A percentile compares a stretch with the other conserved stretches of the same genome.
These are phyloP conservation scores for Cheirogaleus major DNA, from an alignment of 2,797 vertebrate genomes.

Conservation along the genomic window DNA sequence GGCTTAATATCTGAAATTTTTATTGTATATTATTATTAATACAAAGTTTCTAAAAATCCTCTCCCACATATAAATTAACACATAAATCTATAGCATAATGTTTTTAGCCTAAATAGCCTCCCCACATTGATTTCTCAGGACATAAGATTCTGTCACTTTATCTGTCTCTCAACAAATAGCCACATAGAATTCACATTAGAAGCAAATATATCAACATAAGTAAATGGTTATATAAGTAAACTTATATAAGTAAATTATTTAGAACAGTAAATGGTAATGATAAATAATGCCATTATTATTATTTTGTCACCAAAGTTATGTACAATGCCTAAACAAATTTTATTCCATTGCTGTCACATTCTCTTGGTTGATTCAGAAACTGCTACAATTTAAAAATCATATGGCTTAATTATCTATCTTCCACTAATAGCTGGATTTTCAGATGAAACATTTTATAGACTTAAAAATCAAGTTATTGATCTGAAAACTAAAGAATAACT, in stretches of 20 bases:
- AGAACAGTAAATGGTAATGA: neutral
- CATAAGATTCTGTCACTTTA: neutral
- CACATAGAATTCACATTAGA: neutral
- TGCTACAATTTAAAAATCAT: neutral
- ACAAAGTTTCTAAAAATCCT: neutral
- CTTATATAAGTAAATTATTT: neutral
- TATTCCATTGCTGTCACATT: neutral
- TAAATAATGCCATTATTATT: neutral
- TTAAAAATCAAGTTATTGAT: neutral
- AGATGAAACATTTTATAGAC: neutral
- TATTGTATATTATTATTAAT: neutral
- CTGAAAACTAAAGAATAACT: neutral
- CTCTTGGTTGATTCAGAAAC: neutral
- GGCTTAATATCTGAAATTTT: neutral
- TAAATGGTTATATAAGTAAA: neutral
- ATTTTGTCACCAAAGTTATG: neutral
- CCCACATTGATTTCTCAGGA: neutral
- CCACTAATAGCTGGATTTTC: neutral
- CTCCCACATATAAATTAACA: neutral
- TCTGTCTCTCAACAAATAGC: neutral
- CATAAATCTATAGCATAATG: neutral
- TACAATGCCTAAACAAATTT: neutral
- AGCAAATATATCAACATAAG: neutral
- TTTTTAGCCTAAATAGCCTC: neutral
- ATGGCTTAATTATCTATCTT: neutral